Evolutionary conservation across 2,113 vertebrate species (phyloP), one percentile per base, ranked within the genome.

Genomic region (Phainopepla nitens): DNA sequence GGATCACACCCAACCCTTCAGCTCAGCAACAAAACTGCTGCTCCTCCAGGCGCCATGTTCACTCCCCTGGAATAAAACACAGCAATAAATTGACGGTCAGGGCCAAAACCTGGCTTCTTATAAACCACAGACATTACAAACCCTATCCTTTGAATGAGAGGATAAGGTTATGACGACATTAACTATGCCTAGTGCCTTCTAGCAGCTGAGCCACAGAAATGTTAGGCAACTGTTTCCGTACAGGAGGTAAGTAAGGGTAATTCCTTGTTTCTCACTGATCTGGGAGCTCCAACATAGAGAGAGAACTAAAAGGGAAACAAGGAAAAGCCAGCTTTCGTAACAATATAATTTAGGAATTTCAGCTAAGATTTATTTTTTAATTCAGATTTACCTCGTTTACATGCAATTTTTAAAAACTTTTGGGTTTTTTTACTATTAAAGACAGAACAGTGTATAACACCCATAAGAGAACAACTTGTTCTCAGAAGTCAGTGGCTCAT

Each of bases 121-220:
- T 13, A 64, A 75, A 29, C 41, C 44, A 76, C 0, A 1, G 47
- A 44, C 51, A 25, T 36, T 39, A 61, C 15, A 64, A 75, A 72
- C 21, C 28, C 7, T 20, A 35, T 18, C 14, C 25, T 66, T 33
- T 44, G n/a, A 81, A 13, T 1, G 9, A 47, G 11, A 64, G 39
- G 31, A 1, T 8, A 60, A 33, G 20, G 17, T 36, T 72, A 49
- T 51, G 29, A 15, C 0, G 0, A 28, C 8, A 28, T n/a, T 64
- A 91, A 49, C 71, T 36, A 79, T 3, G 11, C 2, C 27, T 39
- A 54, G 21, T 78, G 25, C 20, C 33, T 89, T 62, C 29, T 29
- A 60, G 33, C 35, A 89, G 42, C 35, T 50, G 35, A 80, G 58
- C 22, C 68, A 80, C n/a, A 44, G 28, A 88, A 60, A 83, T 2